Conservation (phyloP, 2,888 invertebrate genomes). For the Allacma fusca region DNA sequence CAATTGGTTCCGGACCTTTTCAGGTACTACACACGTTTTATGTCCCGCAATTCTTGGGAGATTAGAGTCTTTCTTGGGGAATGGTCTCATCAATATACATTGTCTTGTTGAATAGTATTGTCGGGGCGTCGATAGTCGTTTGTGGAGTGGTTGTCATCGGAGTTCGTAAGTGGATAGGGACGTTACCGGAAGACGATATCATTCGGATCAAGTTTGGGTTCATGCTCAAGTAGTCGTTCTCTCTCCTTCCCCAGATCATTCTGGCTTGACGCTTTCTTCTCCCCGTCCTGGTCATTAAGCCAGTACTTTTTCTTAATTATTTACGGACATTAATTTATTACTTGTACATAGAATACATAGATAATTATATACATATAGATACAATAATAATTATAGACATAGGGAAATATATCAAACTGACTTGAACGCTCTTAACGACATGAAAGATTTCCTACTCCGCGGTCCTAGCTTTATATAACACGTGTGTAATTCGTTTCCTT, state of each 20-base stretch:
- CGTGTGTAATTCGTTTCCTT: too few species aligned
- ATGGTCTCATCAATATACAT: background rate
- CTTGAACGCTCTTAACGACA: too few species aligned
- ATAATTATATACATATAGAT: too few species aligned
- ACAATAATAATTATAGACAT: too few species aligned
- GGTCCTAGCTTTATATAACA: too few species aligned
- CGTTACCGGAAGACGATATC: slow-evolving; percentile 44
- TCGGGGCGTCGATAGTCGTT: slow-evolving; percentile 55
- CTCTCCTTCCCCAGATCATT: background rate
- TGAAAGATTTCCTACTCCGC: too few species aligned
- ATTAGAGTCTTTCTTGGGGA: background rate
- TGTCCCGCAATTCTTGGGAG: too few species aligned
- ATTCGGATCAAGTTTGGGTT: slow-evolving; percentile 40
- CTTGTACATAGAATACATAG: too few species aligned
- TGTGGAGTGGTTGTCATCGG: slow-evolving; percentile 50
- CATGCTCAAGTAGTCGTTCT: background rate
- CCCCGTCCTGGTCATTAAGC: background rate
- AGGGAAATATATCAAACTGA: too few species aligned
- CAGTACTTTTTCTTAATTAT: background rate
- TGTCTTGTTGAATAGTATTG: slow-evolving; percentile 40
- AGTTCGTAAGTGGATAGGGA: slow-evolving; percentile 52
- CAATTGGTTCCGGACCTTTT: slow-evolving; percentile 46
- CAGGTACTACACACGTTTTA: too few species aligned
- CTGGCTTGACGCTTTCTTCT: background rate
- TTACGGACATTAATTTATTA: background rate